Evolutionary conservation across 2,113 vertebrate species (phyloP).

Genomic region (Ochotona curzoniae): DNA sequence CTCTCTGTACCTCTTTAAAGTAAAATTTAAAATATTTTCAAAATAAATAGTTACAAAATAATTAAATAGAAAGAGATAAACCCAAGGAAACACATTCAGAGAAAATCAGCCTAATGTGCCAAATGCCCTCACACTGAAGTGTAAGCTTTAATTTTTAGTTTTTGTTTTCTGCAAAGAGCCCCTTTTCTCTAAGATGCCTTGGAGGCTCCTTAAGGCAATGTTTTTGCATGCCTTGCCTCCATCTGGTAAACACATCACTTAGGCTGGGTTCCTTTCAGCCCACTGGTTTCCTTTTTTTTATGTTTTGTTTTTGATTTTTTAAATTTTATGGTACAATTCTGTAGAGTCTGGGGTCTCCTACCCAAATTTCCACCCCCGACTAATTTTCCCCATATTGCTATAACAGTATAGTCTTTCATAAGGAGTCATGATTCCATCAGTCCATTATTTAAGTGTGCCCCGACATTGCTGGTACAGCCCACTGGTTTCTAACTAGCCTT

Average conservation of each 20-base stretch:
- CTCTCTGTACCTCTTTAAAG: no score
- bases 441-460: no score
- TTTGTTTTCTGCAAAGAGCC: not conserved
- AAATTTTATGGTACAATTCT: no score
- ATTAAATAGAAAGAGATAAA: not conserved
- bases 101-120: not conserved
- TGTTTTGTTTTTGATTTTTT: no score
- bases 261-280: not conserved
- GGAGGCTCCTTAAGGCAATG: not conserved
- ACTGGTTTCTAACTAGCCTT: slow-evolving; percentile 9
- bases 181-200: not conserved
- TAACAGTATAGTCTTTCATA: no score
- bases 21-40: no score
- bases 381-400: no score
- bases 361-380: no score
- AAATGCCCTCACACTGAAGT: not conserved
- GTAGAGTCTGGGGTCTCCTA: no score
- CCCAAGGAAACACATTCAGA: not conserved
- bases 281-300: not conserved
- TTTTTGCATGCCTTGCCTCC: not conserved
- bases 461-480: not conserved
- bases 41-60: not conserved
- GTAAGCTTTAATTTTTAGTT: not conserved
- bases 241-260: not conserved
- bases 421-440: no score